phyloP scores from a whole-genome alignment of 2,888 invertebrate genomes.

The Drosophila fulvimacula region DNA sequence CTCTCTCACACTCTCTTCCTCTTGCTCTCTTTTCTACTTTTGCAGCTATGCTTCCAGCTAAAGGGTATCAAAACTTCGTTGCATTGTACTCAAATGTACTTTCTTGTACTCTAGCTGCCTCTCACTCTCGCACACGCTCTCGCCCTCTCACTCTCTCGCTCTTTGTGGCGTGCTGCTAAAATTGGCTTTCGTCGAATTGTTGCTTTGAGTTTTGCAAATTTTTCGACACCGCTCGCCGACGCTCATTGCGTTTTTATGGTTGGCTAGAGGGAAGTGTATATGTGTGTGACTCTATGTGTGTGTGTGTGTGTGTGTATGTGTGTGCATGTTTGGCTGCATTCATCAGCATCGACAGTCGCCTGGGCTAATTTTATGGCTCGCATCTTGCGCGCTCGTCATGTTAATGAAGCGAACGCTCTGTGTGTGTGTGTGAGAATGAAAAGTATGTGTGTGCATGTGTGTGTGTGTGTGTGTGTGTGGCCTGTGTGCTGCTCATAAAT shows the following conservation, averaged over 20 bases:
- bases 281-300: too few relatives aligned
- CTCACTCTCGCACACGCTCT: neutral
- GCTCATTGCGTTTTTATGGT: conserved; percentile 68
- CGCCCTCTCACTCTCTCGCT: conserved; percentile 10
- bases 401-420: conserved; percentile 62
- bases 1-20: too few relatives aligned
- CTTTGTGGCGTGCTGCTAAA: conserved; percentile 55
- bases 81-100: neutral
- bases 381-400: conserved; percentile 75
- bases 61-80: conserved; percentile 1
- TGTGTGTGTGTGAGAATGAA: conserved; percentile 11
- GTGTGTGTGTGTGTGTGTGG: conserved; percentile 1
- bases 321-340: conserved; percentile 51
- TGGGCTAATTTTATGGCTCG: conserved; percentile 75
- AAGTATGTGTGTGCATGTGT: neutral
- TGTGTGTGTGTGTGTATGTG: neutral
- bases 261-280: conserved; percentile 5
- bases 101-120: conserved; percentile 10
- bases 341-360: conserved; percentile 68
- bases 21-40: neutral
- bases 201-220: conserved; percentile 80
- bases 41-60: neutral
- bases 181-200: conserved; percentile 80
- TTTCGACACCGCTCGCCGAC: conserved; percentile 62
- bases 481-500: conserved; percentile 57